phyloP scores from a whole-genome alignment of 2,888 invertebrate species.

The Pseudococcus longispinus region DNA sequence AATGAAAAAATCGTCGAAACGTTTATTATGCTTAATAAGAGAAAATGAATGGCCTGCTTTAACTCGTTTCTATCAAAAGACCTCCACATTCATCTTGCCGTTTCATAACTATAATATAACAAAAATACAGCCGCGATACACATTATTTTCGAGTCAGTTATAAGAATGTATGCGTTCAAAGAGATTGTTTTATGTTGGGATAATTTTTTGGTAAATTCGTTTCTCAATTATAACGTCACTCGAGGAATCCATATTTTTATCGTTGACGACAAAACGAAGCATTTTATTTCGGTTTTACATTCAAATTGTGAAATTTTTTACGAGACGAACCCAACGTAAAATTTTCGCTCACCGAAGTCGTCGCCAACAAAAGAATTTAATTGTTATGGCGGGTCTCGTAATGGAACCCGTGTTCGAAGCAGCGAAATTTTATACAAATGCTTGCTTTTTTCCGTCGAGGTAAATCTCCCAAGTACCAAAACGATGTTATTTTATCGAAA shows the following conservation, averaged over 20 bases:
- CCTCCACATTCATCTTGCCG: neutral
- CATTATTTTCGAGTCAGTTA: neutral
- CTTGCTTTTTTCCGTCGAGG: no score
- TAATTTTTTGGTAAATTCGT: neutral
- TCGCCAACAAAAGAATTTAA: neutral
- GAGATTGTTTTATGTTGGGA: neutral
- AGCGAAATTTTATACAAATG: neutral
- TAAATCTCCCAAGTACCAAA: neutral
- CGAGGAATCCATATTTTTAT: neutral
- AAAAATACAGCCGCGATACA: neutral
- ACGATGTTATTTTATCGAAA: neutral
- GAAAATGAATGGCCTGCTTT: slow-evolving; percentile 1
- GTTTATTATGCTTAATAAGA: neutral
- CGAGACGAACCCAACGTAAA: neutral
- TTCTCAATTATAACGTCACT: neutral
- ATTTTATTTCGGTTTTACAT: neutral
- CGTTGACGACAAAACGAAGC: neutral
- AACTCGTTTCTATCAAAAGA: neutral
- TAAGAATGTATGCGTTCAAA: neutral
- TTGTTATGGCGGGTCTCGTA: neutral
- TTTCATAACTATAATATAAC: neutral
- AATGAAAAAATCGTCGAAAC: neutral
- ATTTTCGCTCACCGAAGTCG: neutral
- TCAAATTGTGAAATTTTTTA: neutral
- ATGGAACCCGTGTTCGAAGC: neutral